Base-by-base conservation (phyloP, 2,113 vertebrate species). In the Aphelocoma coerulescens region DNA sequence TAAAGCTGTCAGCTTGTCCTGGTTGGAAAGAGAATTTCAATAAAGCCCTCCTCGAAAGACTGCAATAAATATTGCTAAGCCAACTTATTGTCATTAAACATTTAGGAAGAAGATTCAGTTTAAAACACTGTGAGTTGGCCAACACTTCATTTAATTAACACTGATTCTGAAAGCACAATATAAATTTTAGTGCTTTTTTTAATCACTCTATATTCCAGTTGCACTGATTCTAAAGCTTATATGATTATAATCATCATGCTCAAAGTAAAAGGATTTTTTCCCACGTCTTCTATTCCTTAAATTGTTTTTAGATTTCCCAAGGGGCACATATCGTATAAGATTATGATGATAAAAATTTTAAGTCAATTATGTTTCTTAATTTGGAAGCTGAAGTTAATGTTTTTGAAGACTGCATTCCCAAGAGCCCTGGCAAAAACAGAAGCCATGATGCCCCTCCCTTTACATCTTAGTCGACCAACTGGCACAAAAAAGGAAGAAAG, bases 261-360 rank as follows among this genome's bases (percentile, higher is more conserved):
- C 83, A 95, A 96, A 97, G 69, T 95, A 96, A 96, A 97, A 96
- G 74, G 88, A 91, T 86, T 96, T 87, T 95, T 82, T 39, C 84
- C 88, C 79, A 32, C 93, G 52, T 67, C 55, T 96, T 89, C 78
- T 57, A 94, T 96, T 96, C 89, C 73, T 96, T 95, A 96, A 96
- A 96, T 92, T 95, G 89, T 96, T 96, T 97, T 97, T 89, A 96
- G 65, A 97, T 97, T 97, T 97, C 96, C 91, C 96, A 89, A 59
- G 80, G 82, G 95, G 82, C 72, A 79, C 27, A 89, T 88, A 88
- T 28, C 93, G 26, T 84, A 37, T 52, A 94, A 95, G 80, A 95
- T 96, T 95, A 96, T 71, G 52, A 97, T 95, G 81, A 96, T 97
- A 96, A 97, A 95, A 75, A 80, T 97, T 98, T 97, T 93, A 95